phyloP scores from a whole-genome alignment of 2,797 vertebrate species.

The Fistularia commersonii region DNA sequence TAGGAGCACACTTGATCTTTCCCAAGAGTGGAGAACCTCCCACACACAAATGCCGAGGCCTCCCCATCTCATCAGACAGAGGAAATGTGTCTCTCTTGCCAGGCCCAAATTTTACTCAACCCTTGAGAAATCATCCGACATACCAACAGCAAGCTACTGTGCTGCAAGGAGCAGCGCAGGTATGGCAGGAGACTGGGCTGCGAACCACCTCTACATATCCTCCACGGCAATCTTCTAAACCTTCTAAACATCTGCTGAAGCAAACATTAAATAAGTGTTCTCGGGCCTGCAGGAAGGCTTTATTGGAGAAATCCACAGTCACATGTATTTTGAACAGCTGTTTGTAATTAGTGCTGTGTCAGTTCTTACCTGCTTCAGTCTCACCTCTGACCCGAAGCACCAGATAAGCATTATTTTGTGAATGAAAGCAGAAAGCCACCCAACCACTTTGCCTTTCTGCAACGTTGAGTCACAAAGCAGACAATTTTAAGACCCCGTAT shows the following conservation, averaged over 20 bases:
- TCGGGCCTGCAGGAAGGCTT: constrained; percentile 8
- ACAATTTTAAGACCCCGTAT: constrained; percentile 14
- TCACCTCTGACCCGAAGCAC: not conserved
- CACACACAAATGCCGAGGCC: constrained; percentile 60
- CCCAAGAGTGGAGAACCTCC: constrained; percentile 67
- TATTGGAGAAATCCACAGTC: constrained; percentile 19
- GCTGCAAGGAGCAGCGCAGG: constrained; percentile 54
- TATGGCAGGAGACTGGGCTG: constrained; percentile 39
- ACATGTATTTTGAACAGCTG: too few relatives aligned
- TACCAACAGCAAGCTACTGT: constrained; percentile 73
- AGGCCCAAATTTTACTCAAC: constrained; percentile 60
- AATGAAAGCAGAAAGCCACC: constrained; percentile 12
- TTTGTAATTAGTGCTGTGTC: too few relatives aligned
- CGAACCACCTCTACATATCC: constrained; percentile 43
- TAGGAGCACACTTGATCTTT: constrained; percentile 70
- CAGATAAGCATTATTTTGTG: not conserved
- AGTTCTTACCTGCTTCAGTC: too few relatives aligned
- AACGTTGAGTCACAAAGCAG: too few relatives aligned
- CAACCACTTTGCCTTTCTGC: too few relatives aligned
- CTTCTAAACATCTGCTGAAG: constrained; percentile 29
- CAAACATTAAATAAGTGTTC: constrained; percentile 19
- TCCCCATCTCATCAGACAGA: constrained; percentile 67
- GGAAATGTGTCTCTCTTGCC: constrained; percentile 71
- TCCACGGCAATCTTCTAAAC: constrained; percentile 30
- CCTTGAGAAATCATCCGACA: constrained; percentile 74